Conservation (phyloP, 2,113 vertebrate genomes). For the Haemorhous mexicanus region DNA sequence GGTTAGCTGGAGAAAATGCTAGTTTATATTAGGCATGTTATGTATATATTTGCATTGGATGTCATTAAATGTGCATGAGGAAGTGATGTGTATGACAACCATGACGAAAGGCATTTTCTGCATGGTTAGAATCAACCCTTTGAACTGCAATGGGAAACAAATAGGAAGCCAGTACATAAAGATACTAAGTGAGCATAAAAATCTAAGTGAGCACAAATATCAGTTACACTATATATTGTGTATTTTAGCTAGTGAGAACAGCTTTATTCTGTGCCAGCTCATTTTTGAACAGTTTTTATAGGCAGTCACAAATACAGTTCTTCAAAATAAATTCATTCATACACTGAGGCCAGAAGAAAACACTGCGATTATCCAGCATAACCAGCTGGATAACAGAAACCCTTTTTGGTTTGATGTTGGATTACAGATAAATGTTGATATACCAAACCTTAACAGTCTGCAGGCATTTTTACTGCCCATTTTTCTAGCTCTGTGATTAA, state of each 20-base stretch:
- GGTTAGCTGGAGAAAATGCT: not conserved
- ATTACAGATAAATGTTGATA: not conserved
- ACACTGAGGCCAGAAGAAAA: not conserved
- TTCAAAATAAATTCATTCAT: not conserved
- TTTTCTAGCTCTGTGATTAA: not conserved
- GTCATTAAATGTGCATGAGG: not conserved
- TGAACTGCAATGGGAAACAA: not conserved
- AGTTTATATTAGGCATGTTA: not conserved
- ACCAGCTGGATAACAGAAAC: not conserved
- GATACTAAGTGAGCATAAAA: not conserved
- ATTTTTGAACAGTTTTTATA: not conserved
- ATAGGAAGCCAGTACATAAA: not conserved
- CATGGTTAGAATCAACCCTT: not conserved
- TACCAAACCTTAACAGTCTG: not conserved
- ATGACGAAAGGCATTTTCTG: not conserved
- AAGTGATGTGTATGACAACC: not conserved
- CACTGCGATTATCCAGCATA: not conserved
- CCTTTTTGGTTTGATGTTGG: not conserved
- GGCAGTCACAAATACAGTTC: not conserved
- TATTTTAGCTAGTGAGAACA: not conserved
- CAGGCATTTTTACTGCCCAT: not conserved
- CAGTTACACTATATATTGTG: not conserved
- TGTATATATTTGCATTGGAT: not conserved
- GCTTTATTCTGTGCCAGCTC: not conserved
- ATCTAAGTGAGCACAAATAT: not conserved